Conservation (phyloP, 2,888 invertebrate species). For the Oscheius sp. region DNA sequence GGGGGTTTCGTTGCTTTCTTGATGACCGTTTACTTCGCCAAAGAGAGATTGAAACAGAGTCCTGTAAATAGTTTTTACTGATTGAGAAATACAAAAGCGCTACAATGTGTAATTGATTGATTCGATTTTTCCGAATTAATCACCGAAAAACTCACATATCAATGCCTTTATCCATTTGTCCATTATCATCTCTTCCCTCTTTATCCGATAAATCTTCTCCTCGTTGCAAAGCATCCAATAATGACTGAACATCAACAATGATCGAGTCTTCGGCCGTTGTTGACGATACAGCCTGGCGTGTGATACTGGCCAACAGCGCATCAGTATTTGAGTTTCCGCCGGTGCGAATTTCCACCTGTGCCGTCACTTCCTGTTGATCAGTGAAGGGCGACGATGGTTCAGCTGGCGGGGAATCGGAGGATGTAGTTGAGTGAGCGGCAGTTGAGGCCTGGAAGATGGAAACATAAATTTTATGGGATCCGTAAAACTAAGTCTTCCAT, state of each 20-base stretch:
- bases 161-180: neutral
- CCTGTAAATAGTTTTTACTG: neutral
- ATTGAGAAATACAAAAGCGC: neutral
- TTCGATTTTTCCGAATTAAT: neutral
- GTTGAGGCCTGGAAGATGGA: conserved; percentile 12
- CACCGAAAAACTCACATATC: conserved; percentile 2
- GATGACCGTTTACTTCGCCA: too few relatives aligned
- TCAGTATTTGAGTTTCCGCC: conserved; percentile 1
- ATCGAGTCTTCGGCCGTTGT: neutral
- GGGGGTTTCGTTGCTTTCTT: neutral
- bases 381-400: conserved; percentile 4
- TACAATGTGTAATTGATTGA: too few relatives aligned
- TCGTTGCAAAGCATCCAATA: neutral
- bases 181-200: neutral
- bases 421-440: conserved; percentile 9
- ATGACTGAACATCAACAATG: too few relatives aligned
- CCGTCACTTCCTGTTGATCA: neutral
- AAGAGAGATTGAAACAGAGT: neutral
- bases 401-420: conserved; percentile 15
- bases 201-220: neutral
- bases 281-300: neutral
- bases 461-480: neutral
- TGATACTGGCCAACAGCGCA: conserved; percentile 11
- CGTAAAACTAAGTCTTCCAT: neutral
- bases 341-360: neutral